phyloP scores from a whole-genome alignment of 2,113 vertebrate genomes.

The Rynchops niger region DNA sequence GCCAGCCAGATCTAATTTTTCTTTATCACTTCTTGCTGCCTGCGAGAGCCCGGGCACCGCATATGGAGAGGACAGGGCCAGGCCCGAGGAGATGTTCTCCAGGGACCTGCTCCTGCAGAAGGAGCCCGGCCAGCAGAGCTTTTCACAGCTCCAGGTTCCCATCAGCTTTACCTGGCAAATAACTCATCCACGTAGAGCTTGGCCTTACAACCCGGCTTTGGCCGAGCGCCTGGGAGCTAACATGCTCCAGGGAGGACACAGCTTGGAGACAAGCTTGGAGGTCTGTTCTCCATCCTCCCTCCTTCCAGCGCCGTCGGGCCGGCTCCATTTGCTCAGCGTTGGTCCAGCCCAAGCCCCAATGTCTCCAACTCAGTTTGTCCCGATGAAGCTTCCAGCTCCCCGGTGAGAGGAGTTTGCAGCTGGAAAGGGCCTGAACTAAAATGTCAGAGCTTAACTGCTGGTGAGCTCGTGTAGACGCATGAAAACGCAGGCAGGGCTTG shows the following conservation, averaged over 20 bases:
- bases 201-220: not conserved
- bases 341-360: not conserved
- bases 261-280: constrained; percentile 16
- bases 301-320: not conserved
- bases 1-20: not conserved
- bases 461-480: not conserved
- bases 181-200: not conserved
- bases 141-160: not conserved
- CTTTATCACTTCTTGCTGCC: not conserved
- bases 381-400: not conserved
- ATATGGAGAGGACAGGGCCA: not conserved
- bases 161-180: constrained; percentile 28
- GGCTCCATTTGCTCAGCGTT: not conserved
- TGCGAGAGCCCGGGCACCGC: fast-evolving
- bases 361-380: not conserved
- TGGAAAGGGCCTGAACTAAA: not conserved
- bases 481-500: not conserved
- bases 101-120: not conserved
- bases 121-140: not conserved
- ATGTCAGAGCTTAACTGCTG: not conserved
- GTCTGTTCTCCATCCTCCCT: constrained; percentile 37
- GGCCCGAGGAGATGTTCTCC: not conserved
- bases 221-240: not conserved
- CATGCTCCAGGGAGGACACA: not conserved
- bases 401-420: not conserved